Conservation (phyloP, 2,113 vertebrate genomes). For the Gymnogyps californianus region DNA sequence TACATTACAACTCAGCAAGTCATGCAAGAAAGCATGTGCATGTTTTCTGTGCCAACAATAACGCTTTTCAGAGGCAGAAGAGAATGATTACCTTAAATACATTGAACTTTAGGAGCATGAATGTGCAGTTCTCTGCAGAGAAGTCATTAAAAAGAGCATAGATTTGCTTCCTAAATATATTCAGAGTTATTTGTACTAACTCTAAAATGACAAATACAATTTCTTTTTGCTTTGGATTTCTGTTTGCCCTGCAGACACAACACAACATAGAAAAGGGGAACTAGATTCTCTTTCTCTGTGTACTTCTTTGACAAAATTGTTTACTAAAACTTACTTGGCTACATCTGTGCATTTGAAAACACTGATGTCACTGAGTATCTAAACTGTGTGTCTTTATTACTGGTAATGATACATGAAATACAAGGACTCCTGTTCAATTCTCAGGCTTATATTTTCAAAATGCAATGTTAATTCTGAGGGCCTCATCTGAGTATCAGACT, state of each 20-base stretch:
- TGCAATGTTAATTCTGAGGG: neutral
- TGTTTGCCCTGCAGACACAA: neutral
- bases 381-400: neutral
- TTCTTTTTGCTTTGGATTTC: neutral
- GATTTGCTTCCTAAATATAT: neutral
- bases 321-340: neutral
- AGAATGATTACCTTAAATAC: constrained; percentile 15
- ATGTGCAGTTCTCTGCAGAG: neutral
- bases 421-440: neutral
- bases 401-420: neutral
- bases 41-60: constrained; percentile 7
- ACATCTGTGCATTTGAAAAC: neutral
- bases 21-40: neutral
- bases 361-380: neutral
- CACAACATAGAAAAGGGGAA: neutral
- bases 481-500: neutral
- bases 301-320: neutral
- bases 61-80: neutral
- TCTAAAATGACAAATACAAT: neutral
- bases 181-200: neutral
- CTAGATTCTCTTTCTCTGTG: neutral
- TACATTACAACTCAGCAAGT: neutral
- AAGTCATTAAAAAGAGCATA: neutral
- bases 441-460: neutral
- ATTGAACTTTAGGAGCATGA: neutral